phyloP scores from a whole-genome alignment of 2,888 invertebrate species.

The Petrolisthes manimaculis region DNA sequence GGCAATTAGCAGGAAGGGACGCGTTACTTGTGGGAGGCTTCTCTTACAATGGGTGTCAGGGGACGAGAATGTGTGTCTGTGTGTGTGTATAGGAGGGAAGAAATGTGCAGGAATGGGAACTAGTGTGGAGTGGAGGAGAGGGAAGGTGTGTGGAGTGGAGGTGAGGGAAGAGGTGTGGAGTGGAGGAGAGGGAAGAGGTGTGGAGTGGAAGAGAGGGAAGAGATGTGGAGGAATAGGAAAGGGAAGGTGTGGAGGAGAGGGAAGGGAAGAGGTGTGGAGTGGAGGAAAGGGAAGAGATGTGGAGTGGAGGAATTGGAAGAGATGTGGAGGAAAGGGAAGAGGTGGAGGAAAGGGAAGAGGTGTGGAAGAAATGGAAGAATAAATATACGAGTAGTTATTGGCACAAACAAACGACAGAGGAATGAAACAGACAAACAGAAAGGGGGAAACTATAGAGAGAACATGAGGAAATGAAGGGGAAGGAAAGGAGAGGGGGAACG shows the following conservation, averaged over 20 bases:
- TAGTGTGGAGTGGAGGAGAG: neutral
- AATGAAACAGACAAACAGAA: neutral
- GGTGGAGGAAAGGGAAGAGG: neutral
- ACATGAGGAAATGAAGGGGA: neutral
- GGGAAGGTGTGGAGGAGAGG: neutral
- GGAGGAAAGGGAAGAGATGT: neutral
- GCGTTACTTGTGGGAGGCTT: neutral
- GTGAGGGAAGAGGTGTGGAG: neutral
- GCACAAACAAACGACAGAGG: neutral
- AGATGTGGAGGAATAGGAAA: no score
- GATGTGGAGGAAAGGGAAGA: neutral
- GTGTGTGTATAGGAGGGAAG: neutral
- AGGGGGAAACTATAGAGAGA: neutral
- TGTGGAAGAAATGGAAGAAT: neutral
- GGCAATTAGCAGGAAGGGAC: slow-evolving; percentile 32
- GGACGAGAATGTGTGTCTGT: neutral
- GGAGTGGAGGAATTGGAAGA: neutral
- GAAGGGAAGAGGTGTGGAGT: neutral
- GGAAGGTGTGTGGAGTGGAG: neutral
- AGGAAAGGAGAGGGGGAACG: neutral
- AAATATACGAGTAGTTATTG: neutral
- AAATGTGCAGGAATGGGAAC: neutral
- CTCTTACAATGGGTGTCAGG: no score
- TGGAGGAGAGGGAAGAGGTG: neutral
- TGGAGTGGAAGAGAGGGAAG: neutral